A percentile compares a stretch with the other conserved stretches of the same genome.
Evolutionary conservation across 2,113 vertebrate genomes (phyloP).

Genomic region (Microcebus murinus): DNA sequence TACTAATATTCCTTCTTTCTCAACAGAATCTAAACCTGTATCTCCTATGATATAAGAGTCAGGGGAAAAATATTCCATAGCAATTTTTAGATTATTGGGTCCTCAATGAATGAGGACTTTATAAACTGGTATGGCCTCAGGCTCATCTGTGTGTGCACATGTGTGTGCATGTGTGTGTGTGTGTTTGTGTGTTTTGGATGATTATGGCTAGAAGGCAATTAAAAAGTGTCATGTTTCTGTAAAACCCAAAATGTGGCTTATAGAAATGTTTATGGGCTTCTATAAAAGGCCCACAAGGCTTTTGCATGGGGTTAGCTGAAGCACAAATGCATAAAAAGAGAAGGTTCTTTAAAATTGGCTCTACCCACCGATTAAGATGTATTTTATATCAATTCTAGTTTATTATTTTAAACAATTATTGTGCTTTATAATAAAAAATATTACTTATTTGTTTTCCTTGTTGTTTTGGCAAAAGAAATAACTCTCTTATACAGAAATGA

Average conservation of each 20-base stretch:
- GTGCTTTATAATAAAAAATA: neutral
- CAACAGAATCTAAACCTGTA: neutral
- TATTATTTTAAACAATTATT: neutral
- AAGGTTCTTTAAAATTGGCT: neutral
- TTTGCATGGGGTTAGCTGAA: neutral
- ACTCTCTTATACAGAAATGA: neutral
- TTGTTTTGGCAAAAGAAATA: neutral
- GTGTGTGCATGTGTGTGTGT: neutral
- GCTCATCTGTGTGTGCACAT: neutral
- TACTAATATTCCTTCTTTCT: neutral
- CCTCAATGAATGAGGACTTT: neutral
- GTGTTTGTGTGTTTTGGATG: neutral
- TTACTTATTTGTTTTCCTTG: neutral
- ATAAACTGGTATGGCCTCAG: neutral
- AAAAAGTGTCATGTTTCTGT: neutral
- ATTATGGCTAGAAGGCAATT: neutral
- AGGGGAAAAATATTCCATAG: neutral
- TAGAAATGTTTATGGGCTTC: constrained; percentile 22
- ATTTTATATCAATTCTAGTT: neutral
- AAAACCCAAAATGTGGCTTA: neutral
- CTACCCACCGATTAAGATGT: neutral
- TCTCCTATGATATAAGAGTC: neutral
- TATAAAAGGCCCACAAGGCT: neutral
- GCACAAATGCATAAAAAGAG: neutral
- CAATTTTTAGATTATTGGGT: neutral